Percentiles rank a stretch among this genome's conserved stretches.
Evolutionary conservation across 64 coral and sea anemone species (phyloP).

Genomic region (Montipora sp.): DNA sequence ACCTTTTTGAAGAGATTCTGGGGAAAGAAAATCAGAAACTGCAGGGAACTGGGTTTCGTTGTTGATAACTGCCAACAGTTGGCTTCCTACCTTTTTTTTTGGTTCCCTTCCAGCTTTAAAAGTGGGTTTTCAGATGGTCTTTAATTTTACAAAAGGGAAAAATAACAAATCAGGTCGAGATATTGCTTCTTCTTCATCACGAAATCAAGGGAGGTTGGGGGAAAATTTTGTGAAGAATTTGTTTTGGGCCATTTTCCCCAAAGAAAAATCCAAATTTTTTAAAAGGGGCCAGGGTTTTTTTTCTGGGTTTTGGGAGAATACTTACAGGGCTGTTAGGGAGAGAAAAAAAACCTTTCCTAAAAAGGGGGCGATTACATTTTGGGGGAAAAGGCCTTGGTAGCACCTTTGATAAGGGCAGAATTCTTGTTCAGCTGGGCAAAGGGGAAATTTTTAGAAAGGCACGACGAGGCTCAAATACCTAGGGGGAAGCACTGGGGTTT

Average conservation of each 20-base stretch:
- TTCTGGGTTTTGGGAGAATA: constrained; percentile 35
- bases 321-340: constrained; percentile 17
- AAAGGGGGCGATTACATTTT: constrained; percentile 14
- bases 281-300: constrained; percentile 14
- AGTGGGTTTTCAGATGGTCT: constrained; percentile 10
- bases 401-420: constrained; percentile 30
- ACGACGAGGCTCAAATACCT: constrained; percentile 24
- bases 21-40: neutral
- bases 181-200: constrained; percentile 60
- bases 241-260: neutral
- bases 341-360: constrained; percentile 4
- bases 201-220: constrained; percentile 59
- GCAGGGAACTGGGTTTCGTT: neutral
- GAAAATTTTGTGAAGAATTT: neutral
- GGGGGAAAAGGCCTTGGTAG: neutral
- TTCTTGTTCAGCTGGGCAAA: constrained; percentile 41
- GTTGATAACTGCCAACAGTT: neutral
- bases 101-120: constrained; percentile 24
- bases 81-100: constrained; percentile 35
- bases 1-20: neutral
- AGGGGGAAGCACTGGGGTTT: constrained; percentile 16
- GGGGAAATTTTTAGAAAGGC: constrained; percentile 4
- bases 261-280: neutral
- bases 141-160: neutral
- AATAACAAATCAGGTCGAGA: constrained; percentile 16